A percentile compares a stretch with the other conserved stretches of the same genome.
These are phyloP conservation scores for Dryocosmus kuriphilus DNA, from an alignment of 2,888 invertebrate genomes.

Conservation along the genomic window DNA sequence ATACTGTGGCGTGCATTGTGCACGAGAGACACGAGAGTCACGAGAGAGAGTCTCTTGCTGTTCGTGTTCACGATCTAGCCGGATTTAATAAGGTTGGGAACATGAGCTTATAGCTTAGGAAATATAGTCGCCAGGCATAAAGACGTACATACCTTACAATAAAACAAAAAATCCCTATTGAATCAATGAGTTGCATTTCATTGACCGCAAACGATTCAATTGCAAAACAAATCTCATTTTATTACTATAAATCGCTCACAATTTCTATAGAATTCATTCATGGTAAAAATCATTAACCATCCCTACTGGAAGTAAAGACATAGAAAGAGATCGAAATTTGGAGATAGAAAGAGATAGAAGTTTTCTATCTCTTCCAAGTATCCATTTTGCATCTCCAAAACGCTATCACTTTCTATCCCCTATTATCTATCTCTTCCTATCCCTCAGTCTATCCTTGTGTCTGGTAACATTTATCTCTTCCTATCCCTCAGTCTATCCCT, in stretches of 20 bases:
- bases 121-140: constrained; percentile 22
- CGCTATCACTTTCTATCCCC: too few species aligned
- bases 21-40: constrained; percentile 53
- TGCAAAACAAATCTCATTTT: constrained; percentile 34
- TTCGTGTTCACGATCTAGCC: constrained; percentile 36
- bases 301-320: too few species aligned
- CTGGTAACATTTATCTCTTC: too few species aligned
- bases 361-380: too few species aligned
- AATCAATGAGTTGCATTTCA: constrained; percentile 31
- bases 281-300: too few species aligned
- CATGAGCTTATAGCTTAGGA: background rate
- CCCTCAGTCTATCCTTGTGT: too few species aligned
- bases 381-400: too few species aligned
- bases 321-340: too few species aligned
- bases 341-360: too few species aligned
- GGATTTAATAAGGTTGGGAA: constrained; percentile 14
- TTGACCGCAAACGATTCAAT: constrained; percentile 27
- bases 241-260: background rate
- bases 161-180: constrained; percentile 6
- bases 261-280: background rate
- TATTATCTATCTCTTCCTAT: too few species aligned
- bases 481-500: too few species aligned
- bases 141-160: constrained; percentile 2
- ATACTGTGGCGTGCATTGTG: constrained; percentile 44
- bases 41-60: constrained; percentile 47